Evolutionary conservation across 2,113 vertebrate genomes (phyloP), one percentile per base, ranked within the genome.

Genomic region (Urocolius indicus): DNA sequence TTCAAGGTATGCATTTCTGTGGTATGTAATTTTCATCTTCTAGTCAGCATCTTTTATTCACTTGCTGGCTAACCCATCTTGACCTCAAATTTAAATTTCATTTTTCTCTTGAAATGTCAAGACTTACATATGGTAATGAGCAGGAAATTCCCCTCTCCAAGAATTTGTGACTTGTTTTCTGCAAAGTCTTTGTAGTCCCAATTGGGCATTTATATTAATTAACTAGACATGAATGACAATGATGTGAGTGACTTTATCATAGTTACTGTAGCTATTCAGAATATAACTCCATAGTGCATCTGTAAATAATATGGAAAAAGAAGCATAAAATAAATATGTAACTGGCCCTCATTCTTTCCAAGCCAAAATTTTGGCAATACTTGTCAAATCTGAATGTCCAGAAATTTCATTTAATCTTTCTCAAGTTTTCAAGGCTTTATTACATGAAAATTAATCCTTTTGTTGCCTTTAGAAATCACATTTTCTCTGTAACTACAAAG

Each of bases 261-360:
- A 94, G 52, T 94, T 97, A 94, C 89, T 95, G 62, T 95, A 88
- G 66, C 38, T 92, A 90, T 96, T 95, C 72, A 91, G 89, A 96
- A 83, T 84, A 84, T 71, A 95, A 95, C 95, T 97, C 58, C 38
- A 51, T 85, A 57, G 13, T 95, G 9, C 92, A 94, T 91, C 68
- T 95, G 57, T 90, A 90, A 61, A 76, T 94, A 92, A 96, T 97
- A 95, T 96, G 52, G 76, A 95, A 96, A 97, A 97, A 87, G 76
- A 86, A 87, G 45, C 54, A 78, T 85, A 87, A 96, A 96, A 87
- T 75, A 92, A 94, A 95, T 90, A 71, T 23, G 22, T 78, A 84
- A 59, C 46, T 41, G 94, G 54, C 43, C 51, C 71, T 87, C 63
- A 74, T 84, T 92, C 78, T 94, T 96, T 95, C 66, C 63, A 74